Base-by-base conservation (phyloP, 2,797 vertebrate species). In the Sparus aurata region DNA sequence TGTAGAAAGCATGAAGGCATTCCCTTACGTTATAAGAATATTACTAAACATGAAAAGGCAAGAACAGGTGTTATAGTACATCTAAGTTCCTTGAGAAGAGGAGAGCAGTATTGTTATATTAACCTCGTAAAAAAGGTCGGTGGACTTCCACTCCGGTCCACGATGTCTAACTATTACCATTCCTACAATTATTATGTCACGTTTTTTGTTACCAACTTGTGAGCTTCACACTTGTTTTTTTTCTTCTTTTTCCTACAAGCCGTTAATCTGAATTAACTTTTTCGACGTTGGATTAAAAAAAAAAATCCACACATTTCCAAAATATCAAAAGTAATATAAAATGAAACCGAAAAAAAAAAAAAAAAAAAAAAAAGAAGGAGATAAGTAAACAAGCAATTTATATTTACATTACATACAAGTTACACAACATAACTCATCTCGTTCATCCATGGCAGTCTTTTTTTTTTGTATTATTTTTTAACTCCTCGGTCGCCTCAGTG, bases 331-430 rank as follows among this genome's bases (percentile, higher is more conserved):
- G 89, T 82, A 93, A 93, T 91, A 93, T 68, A 91, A 92, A 87
- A 89, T 64, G 45, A 79, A 88, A 90, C 77, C 3, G 4, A 27
- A 27, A 27, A 27, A 27, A 27, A 27, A 27, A 84, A 87, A 84
- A 18, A 27, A 27, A 27, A 84, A 87, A 84, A 9, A 34, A 60
- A 41, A 87, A 80, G 86, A 85, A 83, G 76, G 74, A 91, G 88
- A 90, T 91, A 94, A 95, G 93, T 95, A 95, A 95, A 95, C 95
- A 94, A 94, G 94, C 94, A 91, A 87, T 94, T 94, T 85, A 81
- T 96, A 96, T 96, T 94, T 96, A 96, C 95, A 96, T 62, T 96
- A 95, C 82, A 75, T 96, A 96, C 94, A 96, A 87, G 89, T 92
- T 92, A 87, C 84, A 87, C 85, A 70, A 87, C 81, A 84, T 64